Percentiles rank a stretch among this genome's conserved stretches.
phyloP scores from a whole-genome alignment of 2,888 invertebrate genomes.

The Stenichneumon culpator region DNA sequence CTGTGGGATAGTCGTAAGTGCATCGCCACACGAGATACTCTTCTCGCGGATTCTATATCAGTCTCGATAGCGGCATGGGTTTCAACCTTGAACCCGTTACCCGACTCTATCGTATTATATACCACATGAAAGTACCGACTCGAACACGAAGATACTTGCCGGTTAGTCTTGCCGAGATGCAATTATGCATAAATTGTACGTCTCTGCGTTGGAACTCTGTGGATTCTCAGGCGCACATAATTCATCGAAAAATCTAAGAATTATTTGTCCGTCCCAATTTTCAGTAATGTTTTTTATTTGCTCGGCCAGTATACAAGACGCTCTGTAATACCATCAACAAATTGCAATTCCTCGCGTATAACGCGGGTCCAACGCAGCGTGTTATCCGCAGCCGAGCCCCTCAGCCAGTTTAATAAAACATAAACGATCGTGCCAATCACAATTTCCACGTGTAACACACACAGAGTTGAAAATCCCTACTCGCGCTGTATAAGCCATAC shows the following conservation, averaged over 20 bases:
- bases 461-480: background rate
- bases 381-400: background rate
- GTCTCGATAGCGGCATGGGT: conserved; percentile 58
- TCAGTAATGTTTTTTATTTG: background rate
- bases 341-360: conserved; percentile 17
- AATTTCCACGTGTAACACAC: conserved; percentile 50
- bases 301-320: background rate
- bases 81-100: conserved; percentile 78
- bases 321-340: conserved; percentile 16
- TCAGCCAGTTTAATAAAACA: conserved; percentile 45
- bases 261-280: conserved; percentile 6
- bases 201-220: conserved; percentile 16
- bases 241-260: background rate
- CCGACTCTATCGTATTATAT: conserved; percentile 61
- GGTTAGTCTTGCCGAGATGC: conserved; percentile 26
- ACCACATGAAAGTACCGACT: conserved; percentile 37
- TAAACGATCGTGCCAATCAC: conserved; percentile 51
- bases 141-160: conserved; percentile 44
- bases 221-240: conserved; percentile 14
- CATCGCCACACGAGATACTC: conserved; percentile 62
- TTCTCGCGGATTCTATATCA: conserved; percentile 52
- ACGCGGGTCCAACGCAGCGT: conserved; percentile 3
- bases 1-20: conserved; percentile 59
- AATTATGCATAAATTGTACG: conserved; percentile 51
- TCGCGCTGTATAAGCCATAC: conserved; percentile 19